Evolutionary conservation across 2,888 invertebrate species (phyloP).

Genomic region (Corythucha ciliata): DNA sequence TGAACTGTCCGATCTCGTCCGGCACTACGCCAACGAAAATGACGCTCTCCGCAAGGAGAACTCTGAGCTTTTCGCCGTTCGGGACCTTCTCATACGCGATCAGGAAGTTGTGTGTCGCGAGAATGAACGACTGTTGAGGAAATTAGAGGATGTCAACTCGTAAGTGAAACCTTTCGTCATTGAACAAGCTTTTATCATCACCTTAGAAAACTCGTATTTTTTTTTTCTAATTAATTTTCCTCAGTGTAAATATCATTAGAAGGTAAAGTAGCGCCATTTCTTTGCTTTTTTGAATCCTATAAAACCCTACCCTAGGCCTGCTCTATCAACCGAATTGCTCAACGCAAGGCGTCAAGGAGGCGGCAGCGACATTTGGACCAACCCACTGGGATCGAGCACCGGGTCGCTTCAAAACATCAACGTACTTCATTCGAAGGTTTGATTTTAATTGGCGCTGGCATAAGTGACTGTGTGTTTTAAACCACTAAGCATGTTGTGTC

Average conservation of each 20-base stretch:
- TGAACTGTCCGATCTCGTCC: conserved; percentile 73
- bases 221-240: not conserved
- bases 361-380: conserved; percentile 61
- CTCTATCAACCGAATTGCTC: conserved; percentile 53
- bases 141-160: conserved; percentile 81
- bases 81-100: conserved; percentile 73
- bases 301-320: conserved; percentile 54
- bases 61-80: conserved; percentile 66
- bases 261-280: not conserved
- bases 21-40: conserved; percentile 76
- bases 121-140: conserved; percentile 78
- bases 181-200: conserved; percentile 3
- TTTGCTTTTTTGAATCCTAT: not conserved
- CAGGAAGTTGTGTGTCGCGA: conserved; percentile 84
- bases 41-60: conserved; percentile 72
- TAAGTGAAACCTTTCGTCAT: conserved; percentile 45
- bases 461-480: conserved; percentile 12
- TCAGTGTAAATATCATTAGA: not conserved
- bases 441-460: not conserved
- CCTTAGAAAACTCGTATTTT: too few species aligned
- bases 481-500: conserved; percentile 1
- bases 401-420: conserved; percentile 32
- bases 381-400: conserved; percentile 44
- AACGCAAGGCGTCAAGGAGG: conserved; percentile 40
- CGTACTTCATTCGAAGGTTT: conserved; percentile 9